Conservation (phyloP, 2,888 invertebrate species). For the Acleris cristana region DNA sequence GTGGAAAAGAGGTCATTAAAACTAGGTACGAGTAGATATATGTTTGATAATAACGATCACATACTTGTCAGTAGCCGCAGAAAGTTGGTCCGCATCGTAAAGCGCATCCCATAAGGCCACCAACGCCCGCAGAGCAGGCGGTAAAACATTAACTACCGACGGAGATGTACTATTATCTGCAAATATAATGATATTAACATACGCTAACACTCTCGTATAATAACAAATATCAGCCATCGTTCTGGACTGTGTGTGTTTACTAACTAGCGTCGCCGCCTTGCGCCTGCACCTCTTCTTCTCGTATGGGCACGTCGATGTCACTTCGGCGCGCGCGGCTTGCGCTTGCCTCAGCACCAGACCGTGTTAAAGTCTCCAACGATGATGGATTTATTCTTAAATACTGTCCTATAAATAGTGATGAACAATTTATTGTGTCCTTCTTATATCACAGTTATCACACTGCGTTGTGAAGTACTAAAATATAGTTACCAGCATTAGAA, state of each 20-base stretch:
- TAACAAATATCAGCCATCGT: not conserved
- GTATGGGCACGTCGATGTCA: constrained; percentile 69
- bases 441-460: not conserved
- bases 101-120: constrained; percentile 96
- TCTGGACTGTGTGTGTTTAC: not conserved
- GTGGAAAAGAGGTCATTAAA: too few species aligned
- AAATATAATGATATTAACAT: not conserved
- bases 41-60: constrained; percentile 18
- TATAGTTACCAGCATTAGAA: constrained; percentile 78
- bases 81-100: constrained; percentile 76
- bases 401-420: constrained; percentile 67
- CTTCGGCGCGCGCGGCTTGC: constrained; percentile 86
- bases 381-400: constrained; percentile 92
- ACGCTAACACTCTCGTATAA: not conserved
- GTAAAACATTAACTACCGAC: constrained; percentile 88
- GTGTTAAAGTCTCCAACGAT: constrained; percentile 89
- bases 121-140: constrained; percentile 93
- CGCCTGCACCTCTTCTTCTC: constrained; percentile 74
- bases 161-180: constrained; percentile 45
- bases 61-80: constrained; percentile 70
- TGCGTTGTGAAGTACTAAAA: not conserved
- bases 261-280: constrained; percentile 43
- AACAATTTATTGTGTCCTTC: not conserved
- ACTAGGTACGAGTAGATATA: too few species aligned
- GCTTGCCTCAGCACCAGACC: constrained; percentile 91